A percentile compares a stretch with the other conserved stretches of the same genome.
Conservation (phyloP, 2,113 vertebrate species). For the Dicerorhinus sumatrensis region DNA sequence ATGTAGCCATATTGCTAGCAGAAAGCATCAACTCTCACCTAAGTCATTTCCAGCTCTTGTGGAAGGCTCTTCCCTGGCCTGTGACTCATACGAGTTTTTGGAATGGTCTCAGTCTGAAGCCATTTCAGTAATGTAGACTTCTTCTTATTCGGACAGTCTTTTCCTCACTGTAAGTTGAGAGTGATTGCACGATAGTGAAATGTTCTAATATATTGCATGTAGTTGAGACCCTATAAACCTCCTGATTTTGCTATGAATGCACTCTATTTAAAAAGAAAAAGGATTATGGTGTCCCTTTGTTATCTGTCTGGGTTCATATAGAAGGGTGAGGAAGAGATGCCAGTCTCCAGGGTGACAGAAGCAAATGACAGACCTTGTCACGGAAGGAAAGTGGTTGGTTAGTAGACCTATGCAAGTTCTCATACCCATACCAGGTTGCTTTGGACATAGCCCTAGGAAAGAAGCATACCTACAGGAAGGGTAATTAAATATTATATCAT, state of each 20-base stretch:
- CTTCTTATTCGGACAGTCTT: background rate
- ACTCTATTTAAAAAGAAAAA: background rate
- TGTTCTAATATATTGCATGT: background rate
- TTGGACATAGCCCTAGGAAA: background rate
- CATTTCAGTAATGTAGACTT: background rate
- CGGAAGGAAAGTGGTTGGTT: background rate
- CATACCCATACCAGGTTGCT: background rate
- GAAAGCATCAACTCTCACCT: background rate
- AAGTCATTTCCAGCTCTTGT: background rate
- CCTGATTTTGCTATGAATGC: background rate
- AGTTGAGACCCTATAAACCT: background rate
- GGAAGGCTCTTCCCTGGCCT: background rate
- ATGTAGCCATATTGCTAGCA: fast-evolving
- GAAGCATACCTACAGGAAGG: background rate
- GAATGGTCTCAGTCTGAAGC: background rate
- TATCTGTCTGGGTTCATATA: background rate
- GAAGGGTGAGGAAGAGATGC: background rate
- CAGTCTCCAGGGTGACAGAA: too few relatives aligned
- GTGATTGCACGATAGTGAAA: background rate
- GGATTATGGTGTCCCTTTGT: background rate
- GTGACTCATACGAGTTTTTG: background rate
- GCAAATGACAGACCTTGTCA: background rate
- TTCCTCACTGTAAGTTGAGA: background rate
- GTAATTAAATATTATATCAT: conserved; percentile 7
- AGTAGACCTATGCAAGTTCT: background rate